Evolutionary conservation across 1,140 invertebrate species (phyloP), one percentile per base, ranked within the genome.

Genomic region (Nautilus pompilius): DNA sequence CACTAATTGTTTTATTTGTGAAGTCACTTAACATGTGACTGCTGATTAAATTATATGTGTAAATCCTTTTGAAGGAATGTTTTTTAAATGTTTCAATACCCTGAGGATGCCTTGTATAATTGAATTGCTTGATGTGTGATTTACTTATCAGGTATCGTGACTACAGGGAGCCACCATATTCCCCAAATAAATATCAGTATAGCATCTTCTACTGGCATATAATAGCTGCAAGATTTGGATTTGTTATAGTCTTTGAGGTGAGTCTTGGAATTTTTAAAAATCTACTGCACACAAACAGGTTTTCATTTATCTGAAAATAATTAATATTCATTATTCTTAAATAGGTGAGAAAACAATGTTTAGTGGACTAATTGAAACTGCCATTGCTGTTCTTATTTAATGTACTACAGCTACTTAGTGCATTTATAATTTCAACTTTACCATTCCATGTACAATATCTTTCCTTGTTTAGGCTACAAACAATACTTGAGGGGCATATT

Each of bases 171-270:
- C 65, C 64, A 10, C 70, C 68, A 2, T 26, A 17, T 33, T 45
- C 46, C 26, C 20, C 51, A 8, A 36, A 67, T 13, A 34, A 63
- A 24, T 79, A 78, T 36, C 86, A 88, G 0, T 96, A 93, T 74
- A 89, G 88, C 0, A 84, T 93, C 1, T 88, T 89, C 0, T 96
- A 95, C 77, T 97, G 95, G 94, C 93, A 96, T 75, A 91, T 98
- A 5, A 93, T 96, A 80, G 92, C 93, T 1, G 94, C 93, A 0
- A 85, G 93, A 68, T 82, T 97, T 4, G 93, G 92, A 0, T 97
- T 98, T 73, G 91, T 97, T 15, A 91, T 96, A 0, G 89, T 95
- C 2, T 97, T 97, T 83, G 94, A 98, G 86, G 95, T 96, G 80
- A 71, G 70, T 51, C 0, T 64, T 73, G 0, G n/a, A n/a, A n/a